Conservation (phyloP, 2,113 vertebrate genomes). For the Hippocampus abdominalis region DNA sequence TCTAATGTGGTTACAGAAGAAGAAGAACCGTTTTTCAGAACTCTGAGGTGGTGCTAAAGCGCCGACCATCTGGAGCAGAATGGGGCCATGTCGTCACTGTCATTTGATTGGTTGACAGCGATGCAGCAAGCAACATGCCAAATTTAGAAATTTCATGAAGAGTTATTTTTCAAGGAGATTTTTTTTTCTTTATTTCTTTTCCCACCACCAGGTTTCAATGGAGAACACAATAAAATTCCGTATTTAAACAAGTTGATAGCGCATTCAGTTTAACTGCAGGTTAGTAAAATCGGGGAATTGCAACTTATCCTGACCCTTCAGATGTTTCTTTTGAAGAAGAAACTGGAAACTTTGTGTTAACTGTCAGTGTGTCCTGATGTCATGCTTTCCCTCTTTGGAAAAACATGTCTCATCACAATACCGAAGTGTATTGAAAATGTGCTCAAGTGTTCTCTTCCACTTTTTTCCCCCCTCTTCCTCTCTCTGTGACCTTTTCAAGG, state of each 20-base stretch:
- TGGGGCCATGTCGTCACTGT: too few relatives aligned
- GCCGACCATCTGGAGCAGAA: too few relatives aligned
- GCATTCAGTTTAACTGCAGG: neutral
- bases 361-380: constrained; percentile 47
- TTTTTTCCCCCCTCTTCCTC: constrained; percentile 23
- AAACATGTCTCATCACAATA: constrained; percentile 68
- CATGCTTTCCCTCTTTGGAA: constrained; percentile 56
- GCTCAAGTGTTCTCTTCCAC: constrained; percentile 26
- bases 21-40: too few relatives aligned
- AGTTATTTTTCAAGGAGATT: too few relatives aligned
- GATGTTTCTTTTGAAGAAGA: constrained; percentile 27
- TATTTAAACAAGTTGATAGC: neutral
- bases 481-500: constrained; percentile 69
- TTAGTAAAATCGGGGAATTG: neutral
- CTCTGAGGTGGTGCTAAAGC: too few relatives aligned
- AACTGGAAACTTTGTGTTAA: constrained; percentile 45
- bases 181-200: neutral
- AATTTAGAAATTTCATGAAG: too few relatives aligned
- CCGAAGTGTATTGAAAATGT: constrained; percentile 60
- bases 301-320: constrained; percentile 1
- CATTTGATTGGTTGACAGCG: too few relatives aligned
- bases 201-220: neutral
- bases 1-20: too few relatives aligned
- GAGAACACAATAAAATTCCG: neutral
- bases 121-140: too few relatives aligned